Conservation (phyloP, 2,797 vertebrate genomes). For the Microctenopoma lineatum region DNA sequence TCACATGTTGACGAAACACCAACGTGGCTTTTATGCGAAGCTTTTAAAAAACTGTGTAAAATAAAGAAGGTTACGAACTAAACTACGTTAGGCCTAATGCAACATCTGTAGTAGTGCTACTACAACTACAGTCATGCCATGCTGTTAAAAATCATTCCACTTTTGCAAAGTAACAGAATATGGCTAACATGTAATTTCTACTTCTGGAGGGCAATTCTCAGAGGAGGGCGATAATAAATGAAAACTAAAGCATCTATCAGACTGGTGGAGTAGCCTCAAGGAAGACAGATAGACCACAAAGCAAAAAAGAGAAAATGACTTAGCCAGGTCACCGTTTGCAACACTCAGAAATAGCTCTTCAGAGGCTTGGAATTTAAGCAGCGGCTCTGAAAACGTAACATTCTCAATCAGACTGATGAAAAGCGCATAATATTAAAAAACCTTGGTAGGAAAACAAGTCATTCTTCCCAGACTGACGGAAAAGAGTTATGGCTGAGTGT, state of each 20-base stretch:
- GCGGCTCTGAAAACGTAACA: slow-evolving; percentile 28
- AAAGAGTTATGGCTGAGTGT: slow-evolving; percentile 78
- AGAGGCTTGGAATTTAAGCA: slow-evolving; percentile 53
- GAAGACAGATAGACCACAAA: slow-evolving; percentile 75
- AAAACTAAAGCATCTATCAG: slow-evolving; percentile 75
- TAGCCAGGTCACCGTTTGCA: slow-evolving; percentile 75
- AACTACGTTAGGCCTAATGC: slow-evolving; percentile 72
- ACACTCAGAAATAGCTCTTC: slow-evolving; percentile 78
- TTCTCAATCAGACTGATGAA: slow-evolving; percentile 41
- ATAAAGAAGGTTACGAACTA: slow-evolving; percentile 60
- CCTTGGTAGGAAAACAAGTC: slow-evolving; percentile 10
- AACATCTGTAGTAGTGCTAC: slow-evolving; percentile 62
- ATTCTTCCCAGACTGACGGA: slow-evolving; percentile 35
- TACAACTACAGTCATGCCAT: slow-evolving; percentile 77
- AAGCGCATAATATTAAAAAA: slow-evolving; percentile 30
- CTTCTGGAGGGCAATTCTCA: slow-evolving; percentile 53
- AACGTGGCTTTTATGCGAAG: slow-evolving; percentile 18
- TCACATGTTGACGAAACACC: slow-evolving; percentile 28
- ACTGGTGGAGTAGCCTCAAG: slow-evolving; percentile 70
- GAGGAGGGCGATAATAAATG: slow-evolving; percentile 61
- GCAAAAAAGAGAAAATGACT: slow-evolving; percentile 68
- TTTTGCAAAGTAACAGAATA: slow-evolving; percentile 60
- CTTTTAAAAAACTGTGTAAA: slow-evolving; percentile 77
- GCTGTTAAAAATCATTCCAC: slow-evolving; percentile 76
- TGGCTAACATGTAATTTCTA: slow-evolving; percentile 66